Evolutionary conservation across 2,797 vertebrate species (phyloP), one percentile per base, ranked within the genome.

Genomic region (Eospalax fontanierii): DNA sequence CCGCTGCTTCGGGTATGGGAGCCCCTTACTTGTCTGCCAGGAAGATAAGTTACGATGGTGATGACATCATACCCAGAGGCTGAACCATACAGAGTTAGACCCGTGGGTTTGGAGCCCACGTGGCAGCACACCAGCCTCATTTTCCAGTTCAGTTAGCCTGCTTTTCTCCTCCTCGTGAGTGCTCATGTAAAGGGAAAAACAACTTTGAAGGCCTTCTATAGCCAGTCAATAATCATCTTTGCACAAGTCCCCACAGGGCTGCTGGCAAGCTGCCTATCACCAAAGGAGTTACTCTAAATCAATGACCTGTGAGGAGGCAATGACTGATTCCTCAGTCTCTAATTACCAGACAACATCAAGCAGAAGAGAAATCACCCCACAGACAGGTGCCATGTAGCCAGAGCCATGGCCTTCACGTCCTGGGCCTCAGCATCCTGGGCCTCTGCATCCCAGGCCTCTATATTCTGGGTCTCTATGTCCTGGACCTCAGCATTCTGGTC

Each of bases 241-340:
- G 92, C 50, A 46, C 0, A 0, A 2, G 75, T n/a, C 65, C 7
- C 73, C 89, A 46, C 38, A 33, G 8, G 66, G 12, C 79, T 93
- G 50, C 35, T 35, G 26, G 86, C 57, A 97, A 97, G 43, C 75
- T 57, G 78, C 76, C 50, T 66, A 30, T 43, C 91, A 15, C 91
- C 83, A 93, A 65, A 50, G 22, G 89, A 59, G 0, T 74, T 35
- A 30, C 68, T 73, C 95, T 46, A 95, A 97, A 89, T 93, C 76
- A 96, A 38, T 22, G 68, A 1, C 0, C 65, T 96, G 73, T 78
- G 73, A 97, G 92, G 63, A 30, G 38, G 82, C 78, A 30, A 21
- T 54, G 6, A 8, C 6, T 24, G 73, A 9, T 91, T 94, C 96
- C 80, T 66, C 28, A 91, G 33, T n/a, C 54, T 24, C 57, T 68